phyloP scores from a whole-genome alignment of 2,113 vertebrate species.

The Coturnix japonica region DNA sequence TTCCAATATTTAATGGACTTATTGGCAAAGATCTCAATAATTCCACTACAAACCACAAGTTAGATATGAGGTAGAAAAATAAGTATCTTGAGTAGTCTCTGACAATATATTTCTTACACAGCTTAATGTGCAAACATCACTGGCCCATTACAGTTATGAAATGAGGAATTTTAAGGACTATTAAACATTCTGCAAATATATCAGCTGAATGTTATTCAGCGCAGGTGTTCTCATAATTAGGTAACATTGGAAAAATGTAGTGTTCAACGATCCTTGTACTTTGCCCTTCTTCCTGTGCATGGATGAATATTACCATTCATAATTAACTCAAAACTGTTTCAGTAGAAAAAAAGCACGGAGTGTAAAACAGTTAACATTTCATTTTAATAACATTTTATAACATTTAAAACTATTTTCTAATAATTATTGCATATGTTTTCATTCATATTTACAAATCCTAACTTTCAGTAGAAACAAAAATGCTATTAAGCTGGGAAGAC shows the following conservation, averaged over 20 bases:
- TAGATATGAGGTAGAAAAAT: background rate
- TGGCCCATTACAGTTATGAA: constrained; percentile 61
- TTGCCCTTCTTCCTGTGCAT: constrained; percentile 40
- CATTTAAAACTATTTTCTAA: background rate
- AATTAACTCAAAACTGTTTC: constrained; percentile 2
- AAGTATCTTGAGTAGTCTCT: constrained; percentile 39
- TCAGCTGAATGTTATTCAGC: constrained; percentile 71
- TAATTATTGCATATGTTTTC: background rate
- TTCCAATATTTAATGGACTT: constrained; percentile 11
- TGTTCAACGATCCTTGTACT: constrained; percentile 76
- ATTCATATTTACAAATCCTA: background rate
- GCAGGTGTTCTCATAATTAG: constrained; percentile 81
- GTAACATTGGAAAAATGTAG: constrained; percentile 63
- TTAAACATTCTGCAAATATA: constrained; percentile 79
- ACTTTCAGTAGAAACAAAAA: background rate
- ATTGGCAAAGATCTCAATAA: constrained; percentile 39
- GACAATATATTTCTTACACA: constrained; percentile 10
- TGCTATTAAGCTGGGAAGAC: background rate
- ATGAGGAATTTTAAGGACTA: constrained; percentile 76
- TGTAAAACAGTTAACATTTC: background rate
- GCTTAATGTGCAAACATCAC: constrained; percentile 52
- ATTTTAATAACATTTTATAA: background rate
- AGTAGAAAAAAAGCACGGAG: background rate
- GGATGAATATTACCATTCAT: constrained; percentile 7
- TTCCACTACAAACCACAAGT: background rate